phyloP scores from a whole-genome alignment of 1,140 invertebrate species.

The Scaptodrosophila lebanonensis region DNA sequence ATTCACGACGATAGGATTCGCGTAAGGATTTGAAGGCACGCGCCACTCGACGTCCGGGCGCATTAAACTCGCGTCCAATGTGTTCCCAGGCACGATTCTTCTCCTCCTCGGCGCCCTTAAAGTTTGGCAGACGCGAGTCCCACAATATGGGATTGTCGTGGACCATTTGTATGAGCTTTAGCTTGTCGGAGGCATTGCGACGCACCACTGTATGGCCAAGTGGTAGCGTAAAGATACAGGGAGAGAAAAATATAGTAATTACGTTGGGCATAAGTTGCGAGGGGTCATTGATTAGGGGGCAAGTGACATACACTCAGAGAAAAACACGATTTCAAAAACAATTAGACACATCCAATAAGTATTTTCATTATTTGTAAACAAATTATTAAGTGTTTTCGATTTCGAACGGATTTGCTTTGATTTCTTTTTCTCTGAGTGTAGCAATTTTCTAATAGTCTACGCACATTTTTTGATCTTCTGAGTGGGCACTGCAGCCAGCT shows the following conservation, averaged over 20 bases:
- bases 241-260: slow-evolving; percentile 2
- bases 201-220: slow-evolving; percentile 74
- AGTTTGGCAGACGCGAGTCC: slow-evolving; percentile 74
- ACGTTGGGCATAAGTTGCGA: neutral
- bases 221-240: neutral
- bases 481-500: slow-evolving; percentile 29
- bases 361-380: no score
- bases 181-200: slow-evolving; percentile 70
- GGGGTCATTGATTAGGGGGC: no score
- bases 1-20: slow-evolving; percentile 72
- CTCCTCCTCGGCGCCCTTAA: slow-evolving; percentile 75
- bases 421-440: neutral
- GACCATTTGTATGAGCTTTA: slow-evolving; percentile 75
- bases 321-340: no score
- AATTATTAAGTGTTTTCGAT: no score
- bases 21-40: slow-evolving; percentile 70
- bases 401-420: neutral
- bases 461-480: slow-evolving; percentile 73
- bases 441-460: no score
- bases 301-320: no score
- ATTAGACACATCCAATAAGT: no score
- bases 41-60: slow-evolving; percentile 67
- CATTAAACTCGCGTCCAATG: slow-evolving; percentile 72
- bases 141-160: slow-evolving; percentile 72
- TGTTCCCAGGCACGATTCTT: slow-evolving; percentile 74